These are phyloP conservation scores for Pollenia griseotomentosa DNA, from an alignment of 2,888 invertebrate species.

Conservation along the genomic window DNA sequence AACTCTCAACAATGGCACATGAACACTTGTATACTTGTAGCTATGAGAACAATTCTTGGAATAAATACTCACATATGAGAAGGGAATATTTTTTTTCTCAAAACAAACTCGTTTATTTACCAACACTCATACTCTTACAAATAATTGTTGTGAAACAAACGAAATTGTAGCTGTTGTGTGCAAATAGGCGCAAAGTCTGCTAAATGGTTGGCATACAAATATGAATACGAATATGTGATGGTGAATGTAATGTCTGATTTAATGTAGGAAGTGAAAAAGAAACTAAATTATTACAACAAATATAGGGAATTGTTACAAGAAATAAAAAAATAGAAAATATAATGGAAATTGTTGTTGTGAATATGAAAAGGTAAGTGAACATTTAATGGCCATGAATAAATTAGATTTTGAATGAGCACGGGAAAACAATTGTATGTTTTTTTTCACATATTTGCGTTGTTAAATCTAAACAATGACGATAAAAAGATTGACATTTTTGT, in stretches of 20 bases:
- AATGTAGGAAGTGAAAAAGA: constrained; percentile 30
- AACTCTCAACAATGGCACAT: neutral
- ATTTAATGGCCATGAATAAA: constrained; percentile 65
- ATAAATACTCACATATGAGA: neutral
- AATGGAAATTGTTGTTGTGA: neutral
- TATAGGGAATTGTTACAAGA: neutral
- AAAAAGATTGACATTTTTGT: constrained; percentile 25
- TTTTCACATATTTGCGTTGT: neutral
- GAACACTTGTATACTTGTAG: neutral
- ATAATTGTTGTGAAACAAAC: neutral
- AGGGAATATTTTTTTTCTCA: neutral
- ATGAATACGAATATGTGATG: neutral
- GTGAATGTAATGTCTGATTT: too few relatives aligned
- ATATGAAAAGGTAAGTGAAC: constrained; percentile 60
- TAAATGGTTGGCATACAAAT: constrained; percentile 23
- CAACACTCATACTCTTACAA: neutral
- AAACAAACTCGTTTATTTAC: neutral
- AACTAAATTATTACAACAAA: constrained; percentile 22
- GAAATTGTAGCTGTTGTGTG: constrained; percentile 27
- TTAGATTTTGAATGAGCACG: constrained; percentile 29
- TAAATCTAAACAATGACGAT: constrained; percentile 16
- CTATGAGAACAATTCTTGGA: neutral
- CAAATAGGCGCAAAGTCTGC: constrained; percentile 26
- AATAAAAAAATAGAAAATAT: neutral
- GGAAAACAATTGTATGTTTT: constrained; percentile 18